Conservation (phyloP, 1,140 invertebrate genomes). For the Papilio machaon region DNA sequence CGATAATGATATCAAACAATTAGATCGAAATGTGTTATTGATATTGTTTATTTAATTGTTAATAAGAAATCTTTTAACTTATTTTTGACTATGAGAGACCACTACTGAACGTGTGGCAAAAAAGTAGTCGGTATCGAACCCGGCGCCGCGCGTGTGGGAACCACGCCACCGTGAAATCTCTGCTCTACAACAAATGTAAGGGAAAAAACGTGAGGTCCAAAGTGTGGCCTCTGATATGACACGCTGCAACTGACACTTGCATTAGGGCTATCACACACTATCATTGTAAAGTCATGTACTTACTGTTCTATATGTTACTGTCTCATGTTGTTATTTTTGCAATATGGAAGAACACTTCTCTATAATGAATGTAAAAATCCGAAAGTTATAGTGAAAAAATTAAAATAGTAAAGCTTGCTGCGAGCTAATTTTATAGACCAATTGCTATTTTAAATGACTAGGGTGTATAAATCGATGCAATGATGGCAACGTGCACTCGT, state of each 20-base stretch:
- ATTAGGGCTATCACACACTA: neutral
- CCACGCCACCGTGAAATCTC: constrained; percentile 26
- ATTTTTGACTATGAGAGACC: neutral
- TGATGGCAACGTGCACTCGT: neutral
- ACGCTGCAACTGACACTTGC: neutral
- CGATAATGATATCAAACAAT: neutral
- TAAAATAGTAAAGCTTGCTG: too few relatives aligned
- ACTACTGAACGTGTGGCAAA: constrained; percentile 4
- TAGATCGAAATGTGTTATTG: too few relatives aligned
- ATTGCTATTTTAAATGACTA: too few relatives aligned
- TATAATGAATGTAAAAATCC: too few relatives aligned
- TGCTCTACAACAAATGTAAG: constrained; percentile 16
- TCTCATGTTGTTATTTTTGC: too few relatives aligned
- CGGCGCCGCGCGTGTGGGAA: constrained; percentile 35
- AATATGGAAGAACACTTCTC: too few relatives aligned
- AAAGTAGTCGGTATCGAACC: constrained; percentile 6
- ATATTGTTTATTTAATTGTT: neutral
- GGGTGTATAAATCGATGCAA: neutral
- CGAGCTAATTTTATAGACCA: too few relatives aligned
- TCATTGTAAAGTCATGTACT: too few relatives aligned
- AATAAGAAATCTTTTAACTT: neutral
- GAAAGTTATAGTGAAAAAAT: too few relatives aligned
- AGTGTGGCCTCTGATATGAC: neutral
- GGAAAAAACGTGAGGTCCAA: constrained; percentile 15
- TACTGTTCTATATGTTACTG: too few relatives aligned